Evolutionary conservation across 2,888 invertebrate genomes (phyloP), one percentile per base, ranked within the genome.

Genomic region (Clunio marinus): DNA sequence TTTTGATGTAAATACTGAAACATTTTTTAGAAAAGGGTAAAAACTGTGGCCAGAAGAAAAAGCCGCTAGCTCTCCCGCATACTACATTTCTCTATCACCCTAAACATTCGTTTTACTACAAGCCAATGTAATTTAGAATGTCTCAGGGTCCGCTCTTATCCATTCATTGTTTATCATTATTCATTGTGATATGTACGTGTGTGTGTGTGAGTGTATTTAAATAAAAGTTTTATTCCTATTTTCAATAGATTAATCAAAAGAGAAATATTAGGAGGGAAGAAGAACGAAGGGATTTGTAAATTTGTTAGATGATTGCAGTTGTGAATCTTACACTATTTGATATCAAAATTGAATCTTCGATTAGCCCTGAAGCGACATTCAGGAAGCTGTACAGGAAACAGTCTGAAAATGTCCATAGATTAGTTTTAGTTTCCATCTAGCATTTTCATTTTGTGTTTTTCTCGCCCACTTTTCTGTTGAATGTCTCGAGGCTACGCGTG

Each of bases 31-130:
- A 27, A 27, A 65, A 66, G 66, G 66, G 51, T 51, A 66, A 63
- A 63, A 66, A 66, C 66, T 66, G 66, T 66, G 66, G 66, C 66
- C 66, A 66, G 35, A 66, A 63, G 46, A 25, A 66, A 66, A 66
- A 66, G 66, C 66, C 66, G 66, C 66, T 13, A 66, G 66, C 27
- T 66, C 66, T 66, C 66, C 55, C 66, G 51, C 66, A 55, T 45
- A 41, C n/a, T n/a, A 51, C 51, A 51, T 66, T 55, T 63, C 25
- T 20, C 22, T 7, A 15, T 4, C 25, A 2, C 13, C n/a, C 57
- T 5, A 5, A 3, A 25, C 10, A 57, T n/a, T 13, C 22, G 17
- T 51, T 27, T 24, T 57, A 25, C 22, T 27, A 57, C 57, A 57
- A 57, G 57, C 57, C 57, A 57, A 57, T 57, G 57, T 57, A 57